phyloP scores from a whole-genome alignment of 1,140 invertebrate species.

The Amphibalanus amphitrite region DNA sequence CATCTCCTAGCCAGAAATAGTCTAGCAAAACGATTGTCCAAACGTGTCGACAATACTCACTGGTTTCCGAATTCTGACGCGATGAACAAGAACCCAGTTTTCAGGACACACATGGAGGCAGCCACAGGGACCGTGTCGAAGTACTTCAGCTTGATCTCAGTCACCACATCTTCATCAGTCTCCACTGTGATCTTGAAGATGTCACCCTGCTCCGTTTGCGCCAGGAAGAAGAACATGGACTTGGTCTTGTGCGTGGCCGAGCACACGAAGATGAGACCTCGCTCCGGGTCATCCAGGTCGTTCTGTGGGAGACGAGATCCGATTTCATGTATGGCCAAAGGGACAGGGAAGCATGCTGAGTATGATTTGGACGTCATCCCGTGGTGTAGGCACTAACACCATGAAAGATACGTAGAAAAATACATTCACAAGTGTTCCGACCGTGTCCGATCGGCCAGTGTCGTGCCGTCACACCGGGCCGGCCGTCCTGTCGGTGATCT shows the following conservation, averaged over 20 bases:
- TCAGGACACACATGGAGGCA: constrained; percentile 88
- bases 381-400: too few species aligned
- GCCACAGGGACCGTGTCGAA: constrained; percentile 98
- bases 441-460: too few species aligned
- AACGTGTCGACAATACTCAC: constrained; percentile 39
- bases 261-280: constrained; percentile 98
- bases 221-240: constrained; percentile 93
- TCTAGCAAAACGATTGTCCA: constrained; percentile 11
- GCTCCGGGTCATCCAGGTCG: constrained; percentile 97
- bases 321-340: background rate
- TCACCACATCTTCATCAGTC: constrained; percentile 94
- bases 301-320: constrained; percentile 37
- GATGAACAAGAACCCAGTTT: constrained; percentile 97
- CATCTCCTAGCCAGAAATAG: constrained; percentile 10
- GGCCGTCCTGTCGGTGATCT: background rate
- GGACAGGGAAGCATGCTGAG: too few species aligned
- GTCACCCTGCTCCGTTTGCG: constrained; percentile 84
- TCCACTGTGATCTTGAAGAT: constrained; percentile 99
- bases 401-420: constrained; percentile 5
- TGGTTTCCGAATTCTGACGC: constrained; percentile 99
- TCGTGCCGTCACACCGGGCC: background rate
- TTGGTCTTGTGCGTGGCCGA: constrained; percentile 99
- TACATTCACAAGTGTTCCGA: constrained; percentile 6
- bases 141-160: constrained; percentile 97
- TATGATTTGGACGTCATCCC: too few species aligned